A percentile compares a stretch with the other conserved stretches of the same genome.
Evolutionary conservation across 2,113 vertebrate species (phyloP).

Genomic region (Sinocyclocheilus anophthalmus): DNA sequence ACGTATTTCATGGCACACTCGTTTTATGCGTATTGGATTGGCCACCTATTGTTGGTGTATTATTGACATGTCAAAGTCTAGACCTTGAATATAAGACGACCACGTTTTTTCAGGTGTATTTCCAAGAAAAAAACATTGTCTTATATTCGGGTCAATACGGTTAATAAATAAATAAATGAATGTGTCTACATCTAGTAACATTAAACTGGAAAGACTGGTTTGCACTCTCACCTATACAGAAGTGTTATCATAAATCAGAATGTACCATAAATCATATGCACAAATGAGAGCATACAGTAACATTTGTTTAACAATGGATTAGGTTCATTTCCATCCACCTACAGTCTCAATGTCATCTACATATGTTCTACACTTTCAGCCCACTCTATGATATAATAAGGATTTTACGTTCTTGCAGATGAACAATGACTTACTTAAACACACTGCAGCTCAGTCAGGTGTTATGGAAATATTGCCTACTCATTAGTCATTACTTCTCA

Average conservation of each 20-base stretch:
- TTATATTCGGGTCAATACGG: too few relatives aligned
- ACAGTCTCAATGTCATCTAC: slow-evolving; percentile 26
- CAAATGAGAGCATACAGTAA: slow-evolving; percentile 3
- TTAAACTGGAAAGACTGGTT: background rate
- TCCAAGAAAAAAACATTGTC: too few relatives aligned
- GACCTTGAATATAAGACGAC: too few relatives aligned
- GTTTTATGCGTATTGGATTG: too few relatives aligned
- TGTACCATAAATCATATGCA: background rate
- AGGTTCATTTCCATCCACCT: slow-evolving; percentile 28
- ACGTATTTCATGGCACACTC: too few relatives aligned
- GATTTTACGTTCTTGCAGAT: slow-evolving; percentile 10
- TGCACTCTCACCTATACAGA: background rate
- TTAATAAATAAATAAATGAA: background rate
- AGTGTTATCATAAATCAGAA: background rate
- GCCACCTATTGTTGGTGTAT: too few relatives aligned
- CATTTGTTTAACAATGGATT: slow-evolving; percentile 22
- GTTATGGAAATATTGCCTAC: slow-evolving; percentile 38
- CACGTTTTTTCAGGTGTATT: too few relatives aligned
- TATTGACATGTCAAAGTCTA: too few relatives aligned
- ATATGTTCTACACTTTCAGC: background rate
- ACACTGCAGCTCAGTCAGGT: slow-evolving; percentile 8
- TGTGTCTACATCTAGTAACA: background rate
- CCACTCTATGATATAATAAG: slow-evolving; percentile 15
- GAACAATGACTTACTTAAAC: slow-evolving; percentile 38
- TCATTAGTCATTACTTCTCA: slow-evolving; percentile 37